These are phyloP conservation scores for Macrobrachium rosenbergii DNA, from an alignment of 1,140 invertebrate species.

Conservation along the genomic window DNA sequence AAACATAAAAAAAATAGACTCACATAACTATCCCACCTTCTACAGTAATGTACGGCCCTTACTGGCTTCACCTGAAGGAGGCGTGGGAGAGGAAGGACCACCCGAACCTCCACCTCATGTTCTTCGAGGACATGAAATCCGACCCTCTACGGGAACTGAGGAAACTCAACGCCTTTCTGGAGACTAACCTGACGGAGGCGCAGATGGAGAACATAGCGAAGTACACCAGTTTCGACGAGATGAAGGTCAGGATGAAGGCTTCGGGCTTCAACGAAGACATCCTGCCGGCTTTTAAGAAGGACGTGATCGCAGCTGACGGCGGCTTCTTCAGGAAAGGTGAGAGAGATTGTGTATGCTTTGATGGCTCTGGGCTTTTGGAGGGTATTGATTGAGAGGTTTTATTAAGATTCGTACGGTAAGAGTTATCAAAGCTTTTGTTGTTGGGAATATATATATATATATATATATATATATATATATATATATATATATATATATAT, in stretches of 20 bases:
- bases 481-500: too few relatives aligned
- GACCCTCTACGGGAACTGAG: constrained; percentile 77
- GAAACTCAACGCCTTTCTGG: constrained; percentile 82
- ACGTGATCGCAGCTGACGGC: neutral
- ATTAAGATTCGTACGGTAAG: too few relatives aligned
- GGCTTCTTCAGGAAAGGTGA: constrained; percentile 9
- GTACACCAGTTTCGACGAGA: neutral
- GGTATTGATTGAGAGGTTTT: too few relatives aligned
- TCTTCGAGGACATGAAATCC: constrained; percentile 66
- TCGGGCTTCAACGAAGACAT: too few relatives aligned
- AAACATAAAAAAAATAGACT: too few relatives aligned
- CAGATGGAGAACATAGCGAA: constrained; percentile 75
- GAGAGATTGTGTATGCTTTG: neutral
- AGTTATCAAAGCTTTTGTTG: too few relatives aligned
- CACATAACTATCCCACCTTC: neutral
- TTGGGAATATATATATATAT: too few relatives aligned
- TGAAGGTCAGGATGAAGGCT: neutral
- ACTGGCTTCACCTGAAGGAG: constrained; percentile 59
- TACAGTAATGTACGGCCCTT: constrained; percentile 56
- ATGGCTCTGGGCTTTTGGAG: too few relatives aligned
- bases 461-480: too few relatives aligned
- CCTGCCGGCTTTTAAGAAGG: too few relatives aligned
- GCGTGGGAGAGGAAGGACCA: constrained; percentile 61
- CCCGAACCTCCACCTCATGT: constrained; percentile 63
- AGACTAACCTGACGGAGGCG: constrained; percentile 77